phyloP scores from a whole-genome alignment of 2,797 vertebrate species.

The Danionella dracula region DNA sequence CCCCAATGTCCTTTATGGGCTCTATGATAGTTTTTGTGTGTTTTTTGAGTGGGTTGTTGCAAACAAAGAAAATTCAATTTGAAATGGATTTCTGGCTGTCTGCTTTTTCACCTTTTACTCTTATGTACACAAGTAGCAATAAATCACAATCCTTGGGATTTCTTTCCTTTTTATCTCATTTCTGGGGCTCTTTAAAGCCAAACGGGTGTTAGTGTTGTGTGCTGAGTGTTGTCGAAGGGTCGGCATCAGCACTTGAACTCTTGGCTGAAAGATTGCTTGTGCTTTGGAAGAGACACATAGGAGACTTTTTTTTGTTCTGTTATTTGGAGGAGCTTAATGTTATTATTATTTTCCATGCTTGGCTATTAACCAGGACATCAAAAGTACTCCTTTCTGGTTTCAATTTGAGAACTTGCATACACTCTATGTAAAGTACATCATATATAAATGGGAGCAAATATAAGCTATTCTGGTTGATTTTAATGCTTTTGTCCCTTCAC shows the following conservation, averaged over 20 bases:
- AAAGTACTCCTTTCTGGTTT: background rate
- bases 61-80: slow-evolving; percentile 99
- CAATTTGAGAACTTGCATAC: background rate
- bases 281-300: slow-evolving; percentile 88
- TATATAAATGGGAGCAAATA: background rate
- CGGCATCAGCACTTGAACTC: slow-evolving; percentile 75
- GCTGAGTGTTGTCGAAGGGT: slow-evolving; percentile 66
- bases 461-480: too few species aligned
- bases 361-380: slow-evolving; percentile 33
- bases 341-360: slow-evolving; percentile 56
- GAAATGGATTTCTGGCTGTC: slow-evolving; percentile 82
- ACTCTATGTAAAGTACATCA: background rate
- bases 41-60: slow-evolving; percentile 73
- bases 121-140: slow-evolving; percentile 84
- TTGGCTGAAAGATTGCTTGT: slow-evolving; percentile 90
- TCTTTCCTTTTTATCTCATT: slow-evolving; percentile 62
- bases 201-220: slow-evolving; percentile 76
- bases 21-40: slow-evolving; percentile 80
- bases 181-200: slow-evolving; percentile 54
- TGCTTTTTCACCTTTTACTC: slow-evolving; percentile 38
- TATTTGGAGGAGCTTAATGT: slow-evolving; percentile 81
- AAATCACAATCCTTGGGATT: slow-evolving; percentile 97
- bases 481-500: too few species aligned
- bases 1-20: slow-evolving; percentile 94
- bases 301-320: slow-evolving; percentile 83